Percentiles rank a stretch among this genome's conserved stretches.
These are phyloP conservation scores for Alca torda DNA, from an alignment of 2,797 vertebrate genomes.

Conservation along the genomic window DNA sequence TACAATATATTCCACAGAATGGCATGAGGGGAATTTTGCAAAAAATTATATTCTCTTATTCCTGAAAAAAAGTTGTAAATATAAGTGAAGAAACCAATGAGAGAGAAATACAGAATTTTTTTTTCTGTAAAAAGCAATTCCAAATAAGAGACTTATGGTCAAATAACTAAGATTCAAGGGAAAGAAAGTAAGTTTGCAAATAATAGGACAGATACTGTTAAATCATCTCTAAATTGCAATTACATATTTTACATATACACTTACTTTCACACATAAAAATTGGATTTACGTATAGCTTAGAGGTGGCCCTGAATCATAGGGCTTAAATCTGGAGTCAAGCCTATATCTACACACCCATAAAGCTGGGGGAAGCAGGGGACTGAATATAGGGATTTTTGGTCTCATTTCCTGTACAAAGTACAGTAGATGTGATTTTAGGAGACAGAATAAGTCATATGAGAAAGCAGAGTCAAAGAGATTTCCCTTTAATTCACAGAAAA, in stretches of 20 bases:
- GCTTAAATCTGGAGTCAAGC: constrained; percentile 36
- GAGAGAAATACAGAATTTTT: not conserved
- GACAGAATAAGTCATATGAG: not conserved
- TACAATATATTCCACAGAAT: not conserved
- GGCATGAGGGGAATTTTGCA: not conserved
- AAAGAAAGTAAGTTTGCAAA: constrained; percentile 40
- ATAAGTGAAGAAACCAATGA: not conserved
- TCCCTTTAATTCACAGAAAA: not conserved
- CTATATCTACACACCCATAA: not conserved
- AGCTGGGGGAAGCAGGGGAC: not conserved
- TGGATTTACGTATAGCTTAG: not conserved
- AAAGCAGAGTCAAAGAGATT: not conserved
- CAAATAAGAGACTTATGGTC: constrained; percentile 22
- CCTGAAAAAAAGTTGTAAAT: constrained; percentile 3
- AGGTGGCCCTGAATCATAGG: constrained; percentile 31
- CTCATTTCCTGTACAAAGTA: not conserved
- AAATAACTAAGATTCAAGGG: constrained; percentile 53
- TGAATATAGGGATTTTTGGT: not conserved
- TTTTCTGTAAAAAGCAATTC: constrained; percentile 44
- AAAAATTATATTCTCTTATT: not conserved
- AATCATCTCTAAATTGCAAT: constrained; percentile 61
- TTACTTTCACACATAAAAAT: constrained; percentile 46
- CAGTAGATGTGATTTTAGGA: not conserved
- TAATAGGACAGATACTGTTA: constrained; percentile 39
- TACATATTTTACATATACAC: constrained; percentile 32